Evolutionary conservation across 2,113 vertebrate species (phyloP), one percentile per base, ranked within the genome.

Genomic region (Amazona guildingii): DNA sequence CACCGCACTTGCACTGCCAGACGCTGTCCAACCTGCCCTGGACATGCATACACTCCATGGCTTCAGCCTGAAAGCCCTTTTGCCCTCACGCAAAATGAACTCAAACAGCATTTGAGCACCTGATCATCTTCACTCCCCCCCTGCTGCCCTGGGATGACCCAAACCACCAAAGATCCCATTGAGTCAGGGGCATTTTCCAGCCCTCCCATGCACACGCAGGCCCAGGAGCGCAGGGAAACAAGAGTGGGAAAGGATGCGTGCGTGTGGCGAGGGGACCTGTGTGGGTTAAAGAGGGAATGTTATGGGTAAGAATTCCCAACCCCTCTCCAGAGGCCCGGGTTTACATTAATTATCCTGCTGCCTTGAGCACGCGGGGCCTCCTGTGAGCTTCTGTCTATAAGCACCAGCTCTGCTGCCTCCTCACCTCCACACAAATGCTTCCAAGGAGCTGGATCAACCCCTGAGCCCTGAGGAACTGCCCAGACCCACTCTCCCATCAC

Each of bases 301-400:
- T 95, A 95, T 89, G 90, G 84, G 97, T 98, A 98, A 98, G 97
- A 98, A 97, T 97, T 97, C 94, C 96, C 97, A 98, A 97, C 74
- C 93, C 95, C 86, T 97, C 98, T 98, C 97, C 37, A 83, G 96
- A 97, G 97, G 97, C 96, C 82, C 83, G 88, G 93, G 96, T 98
- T 98, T 98, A 98, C 97, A 98, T 98, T 98, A 98, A 98, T 98
- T 98, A 98, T 97, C 97, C 93, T 88, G 62, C 90, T 97, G 98
- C 98, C 98, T 95, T 97, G 96, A 98, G 98, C 98, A 97, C 83
- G 73, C 43, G 7, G 48, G 62, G 95, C 92, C 92, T 95, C 88
- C 69, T 69, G 80, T 81, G 90, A 94, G 91, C 80, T 92, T 93
- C 92, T 76, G 61, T 90, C 95, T 96, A 20, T 62, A 96, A 96